Base-by-base conservation (phyloP, 2,888 invertebrate species). In the Pachydiplax longipennis region DNA sequence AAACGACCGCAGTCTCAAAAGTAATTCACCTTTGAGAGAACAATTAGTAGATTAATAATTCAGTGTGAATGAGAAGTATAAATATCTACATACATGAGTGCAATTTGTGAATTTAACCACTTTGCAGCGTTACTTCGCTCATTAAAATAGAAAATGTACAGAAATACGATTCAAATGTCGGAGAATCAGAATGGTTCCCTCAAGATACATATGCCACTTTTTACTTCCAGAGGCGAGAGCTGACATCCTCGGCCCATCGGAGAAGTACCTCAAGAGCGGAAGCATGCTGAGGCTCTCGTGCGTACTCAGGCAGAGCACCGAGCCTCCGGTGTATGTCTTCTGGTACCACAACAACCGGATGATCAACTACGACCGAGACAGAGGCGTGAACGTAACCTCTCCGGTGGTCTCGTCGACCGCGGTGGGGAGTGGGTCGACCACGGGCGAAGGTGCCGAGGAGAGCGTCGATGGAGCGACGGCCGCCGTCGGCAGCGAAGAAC, bases 301-400 rank as follows among this genome's bases (percentile, higher is more conserved):
- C 93, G 96, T 96, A 90, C 97, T 98, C 48, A 95, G 97, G 80
- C 97, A 97, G 93, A 97, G 97, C 91, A 98, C 98, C 0, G 97
- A 98, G 93, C 96, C 96, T 58, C 97, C 98, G 10, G 96, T 97
- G 90, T 98, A 97, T 94, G 96, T 98, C 90, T 97, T 97, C 94
- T 97, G 97, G 97, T 98, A 97, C 94, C 97, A 97, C 94, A 98
- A 98, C 94, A 97, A 97, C 93, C 96, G 97, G 92, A 98, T 98
- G 98, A 98, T 98, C 94, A 98, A 98, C 95, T 98, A 97, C 94
- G 98, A 98, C 94, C 95, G 95, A 81, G 98, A 98, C 93, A 96
- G 97, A 91, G 98, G 97, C 91, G 97, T 98, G 93, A 98, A 97
- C 94, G 98, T 98, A 91, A 97, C 97, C 91, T 97, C 97, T 10